Conservation (phyloP, 2,797 vertebrate genomes). For the Sebastolobus alascanus region DNA sequence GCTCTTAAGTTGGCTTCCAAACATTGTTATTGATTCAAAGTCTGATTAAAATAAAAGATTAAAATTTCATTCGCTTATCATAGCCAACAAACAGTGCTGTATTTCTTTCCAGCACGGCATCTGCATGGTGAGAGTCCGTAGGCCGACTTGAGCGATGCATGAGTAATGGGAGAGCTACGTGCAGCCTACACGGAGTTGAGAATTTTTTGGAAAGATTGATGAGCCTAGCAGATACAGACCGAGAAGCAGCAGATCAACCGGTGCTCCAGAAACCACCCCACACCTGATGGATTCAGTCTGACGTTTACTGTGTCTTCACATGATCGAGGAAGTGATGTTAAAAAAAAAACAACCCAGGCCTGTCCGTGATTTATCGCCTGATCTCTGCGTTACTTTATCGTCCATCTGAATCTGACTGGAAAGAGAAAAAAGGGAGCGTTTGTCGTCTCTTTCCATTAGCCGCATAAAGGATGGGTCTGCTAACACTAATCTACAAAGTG, state of each 20-base stretch:
- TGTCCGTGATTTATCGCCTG: constrained; percentile 58
- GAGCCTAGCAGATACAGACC: constrained; percentile 62
- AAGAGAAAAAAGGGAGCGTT: constrained; percentile 40
- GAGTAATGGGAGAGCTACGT: constrained; percentile 57
- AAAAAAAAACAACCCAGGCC: constrained; percentile 12
- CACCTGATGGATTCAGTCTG: constrained; percentile 60
- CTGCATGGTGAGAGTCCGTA: constrained; percentile 26
- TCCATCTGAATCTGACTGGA: constrained; percentile 49
- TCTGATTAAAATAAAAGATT: constrained; percentile 28
- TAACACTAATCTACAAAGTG: constrained; percentile 46
- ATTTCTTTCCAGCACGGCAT: constrained; percentile 42
- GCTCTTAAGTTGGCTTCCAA: constrained; percentile 14
- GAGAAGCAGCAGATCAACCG: constrained; percentile 14
- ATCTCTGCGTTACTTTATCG: constrained; percentile 33
- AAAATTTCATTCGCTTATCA: neutral
- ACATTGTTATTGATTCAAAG: constrained; percentile 22
- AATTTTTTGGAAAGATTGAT: constrained; percentile 58
- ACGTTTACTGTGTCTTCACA: constrained; percentile 52
- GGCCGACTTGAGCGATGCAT: constrained; percentile 19
- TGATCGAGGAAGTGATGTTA: constrained; percentile 41
- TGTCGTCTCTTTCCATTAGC: constrained; percentile 58
- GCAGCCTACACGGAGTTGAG: constrained; percentile 43
- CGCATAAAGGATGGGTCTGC: constrained; percentile 48
- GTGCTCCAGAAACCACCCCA: constrained; percentile 22
- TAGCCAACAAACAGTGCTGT: constrained; percentile 21